Evolutionary conservation across 1,140 invertebrate genomes (phyloP).

Genomic region (Pseudomyrmex concolor): DNA sequence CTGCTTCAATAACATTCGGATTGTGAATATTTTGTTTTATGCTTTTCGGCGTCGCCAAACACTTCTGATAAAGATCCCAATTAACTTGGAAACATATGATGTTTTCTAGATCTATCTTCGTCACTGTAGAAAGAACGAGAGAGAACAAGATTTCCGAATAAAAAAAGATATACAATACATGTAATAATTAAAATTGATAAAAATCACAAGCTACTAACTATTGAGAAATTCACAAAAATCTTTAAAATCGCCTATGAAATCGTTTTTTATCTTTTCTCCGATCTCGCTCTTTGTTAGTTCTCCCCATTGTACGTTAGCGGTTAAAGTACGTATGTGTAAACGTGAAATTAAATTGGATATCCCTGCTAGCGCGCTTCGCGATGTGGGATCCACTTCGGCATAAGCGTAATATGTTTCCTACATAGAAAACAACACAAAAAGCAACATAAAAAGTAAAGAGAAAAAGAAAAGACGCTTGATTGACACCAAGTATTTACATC

Average conservation of each 20-base stretch:
- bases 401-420: constrained; percentile 82
- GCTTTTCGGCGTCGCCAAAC: constrained; percentile 84
- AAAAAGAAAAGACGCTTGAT: neutral
- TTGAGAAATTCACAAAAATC: constrained; percentile 85
- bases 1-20: constrained; percentile 84
- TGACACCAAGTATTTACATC: constrained; percentile 80
- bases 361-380: constrained; percentile 79
- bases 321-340: constrained; percentile 83
- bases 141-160: neutral
- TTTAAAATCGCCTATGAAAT: constrained; percentile 86
- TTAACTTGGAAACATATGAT: constrained; percentile 86
- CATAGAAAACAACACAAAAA: neutral
- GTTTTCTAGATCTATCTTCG: constrained; percentile 86
- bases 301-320: constrained; percentile 85
- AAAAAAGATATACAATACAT: too few relatives aligned
- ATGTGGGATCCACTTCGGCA: constrained; percentile 78
- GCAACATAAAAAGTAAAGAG: neutral
- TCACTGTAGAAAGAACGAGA: constrained; percentile 82
- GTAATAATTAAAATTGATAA: neutral
- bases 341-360: constrained; percentile 83
- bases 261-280: constrained; percentile 82
- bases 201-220: constrained; percentile 77
- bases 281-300: constrained; percentile 83
- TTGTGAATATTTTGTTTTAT: constrained; percentile 84
- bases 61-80: constrained; percentile 84